Conservation (phyloP, 2,113 vertebrate genomes). For the Podiceps cristatus region DNA sequence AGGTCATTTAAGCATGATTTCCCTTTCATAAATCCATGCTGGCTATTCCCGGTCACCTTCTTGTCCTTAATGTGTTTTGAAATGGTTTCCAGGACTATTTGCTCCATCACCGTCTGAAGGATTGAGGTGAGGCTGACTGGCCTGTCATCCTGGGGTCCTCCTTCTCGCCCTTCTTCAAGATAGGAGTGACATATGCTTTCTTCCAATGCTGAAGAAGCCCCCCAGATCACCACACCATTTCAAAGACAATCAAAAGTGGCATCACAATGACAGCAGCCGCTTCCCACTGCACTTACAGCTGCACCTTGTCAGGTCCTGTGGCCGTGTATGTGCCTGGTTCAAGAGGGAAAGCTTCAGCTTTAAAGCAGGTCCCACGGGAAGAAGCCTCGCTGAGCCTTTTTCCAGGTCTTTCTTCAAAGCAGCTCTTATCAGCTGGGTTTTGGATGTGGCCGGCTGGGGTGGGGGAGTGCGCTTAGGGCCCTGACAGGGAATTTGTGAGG, state of each 20-base stretch:
- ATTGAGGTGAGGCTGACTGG: neutral
- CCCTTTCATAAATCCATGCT: neutral
- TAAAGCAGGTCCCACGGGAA: neutral
- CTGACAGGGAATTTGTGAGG: neutral
- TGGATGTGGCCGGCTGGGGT: neutral
- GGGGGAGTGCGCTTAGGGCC: neutral
- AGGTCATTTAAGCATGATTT: neutral
- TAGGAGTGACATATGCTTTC: neutral
- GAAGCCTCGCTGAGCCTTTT: neutral
- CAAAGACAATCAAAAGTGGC: neutral
- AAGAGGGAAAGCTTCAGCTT: neutral
- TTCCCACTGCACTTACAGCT: neutral
- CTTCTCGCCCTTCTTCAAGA: no score
- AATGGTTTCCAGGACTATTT: neutral
- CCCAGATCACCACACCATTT: neutral
- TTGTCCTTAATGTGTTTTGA: neutral
- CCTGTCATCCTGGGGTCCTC: no score
- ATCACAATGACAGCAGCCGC: neutral
- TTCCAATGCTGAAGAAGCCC: neutral
- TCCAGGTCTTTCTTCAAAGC: neutral
- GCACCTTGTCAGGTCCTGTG: neutral
- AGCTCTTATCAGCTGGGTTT: neutral
- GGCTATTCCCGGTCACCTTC: neutral
- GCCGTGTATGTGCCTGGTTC: fast-evolving
- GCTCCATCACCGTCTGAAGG: neutral